Base-by-base conservation (phyloP, 2,113 vertebrate species). In the Diglossa brunneiventris region DNA sequence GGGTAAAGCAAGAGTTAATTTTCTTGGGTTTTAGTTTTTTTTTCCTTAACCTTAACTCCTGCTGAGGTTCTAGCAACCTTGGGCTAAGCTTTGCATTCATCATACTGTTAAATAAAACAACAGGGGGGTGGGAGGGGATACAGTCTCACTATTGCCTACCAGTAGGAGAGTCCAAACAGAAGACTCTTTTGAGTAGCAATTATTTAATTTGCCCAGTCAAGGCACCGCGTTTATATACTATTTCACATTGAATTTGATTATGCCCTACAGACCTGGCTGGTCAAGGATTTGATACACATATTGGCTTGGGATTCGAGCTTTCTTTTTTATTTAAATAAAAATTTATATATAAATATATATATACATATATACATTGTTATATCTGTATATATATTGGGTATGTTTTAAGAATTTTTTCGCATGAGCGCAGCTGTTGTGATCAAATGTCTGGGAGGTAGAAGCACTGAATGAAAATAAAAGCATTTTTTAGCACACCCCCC, bases 191-290 rank as follows among this genome's bases (percentile, higher is more conserved):
- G 98, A 98, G 98, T 98, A 98, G 98, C 97, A 68, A 98, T 97
- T 98, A 98, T 98, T 98, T 98, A 98, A 98, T 98, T 98, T 98
- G 98, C 98, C 98, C 98, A 98, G 98, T 98, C 98, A 98, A 98
- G 98, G 98, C 98, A 98, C 98, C 97, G 97, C 98, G 84, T 98
- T 98, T 98, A 97, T 98, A 98, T 98, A 98, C 98, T 98, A 98
- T 98, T 98, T 98, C 98, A 98, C 98, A 98, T 98, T 98, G 98
- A 98, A 98, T 98, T 98, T 98, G 98, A 98, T 98, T 98, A 98
- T 98, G 98, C 98, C 98, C 98, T 98, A 98, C 97, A 98, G 98
- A 98, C 98, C 98, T 98, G 98, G 97, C 98, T 98, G 98, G 98
- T 98, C 98, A 98, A 98, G 98, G 98, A 98, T 98, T 98, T 98